Evolutionary conservation across 2,113 vertebrate species (phyloP), one percentile per base, ranked within the genome.

Genomic region (Pollachius pollachius): DNA sequence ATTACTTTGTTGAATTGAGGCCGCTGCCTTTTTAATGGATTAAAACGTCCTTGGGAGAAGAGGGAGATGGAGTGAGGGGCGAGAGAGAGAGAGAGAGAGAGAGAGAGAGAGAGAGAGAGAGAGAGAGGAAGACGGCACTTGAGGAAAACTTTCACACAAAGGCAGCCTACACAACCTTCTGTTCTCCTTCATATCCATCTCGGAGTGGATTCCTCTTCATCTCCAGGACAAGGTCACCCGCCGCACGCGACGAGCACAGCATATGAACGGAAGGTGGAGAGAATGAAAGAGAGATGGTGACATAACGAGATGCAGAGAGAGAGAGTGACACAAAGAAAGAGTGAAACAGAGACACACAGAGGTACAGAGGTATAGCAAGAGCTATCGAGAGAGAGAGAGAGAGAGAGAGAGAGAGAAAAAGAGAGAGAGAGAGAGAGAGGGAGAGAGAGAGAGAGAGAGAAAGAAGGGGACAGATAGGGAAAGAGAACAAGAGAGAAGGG

Each of bases 131-230:
- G 59, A 17, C 61, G 5, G 62, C n/a, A 34, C 12, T 3, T 13
- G 48, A 64, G 9, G 65, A 15, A 17, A 79, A 65, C 68, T 61
- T 37, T 21, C 52, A 3, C 56, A 73, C 62, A 71, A 19, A 23
- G 25, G 7, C 62, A 37, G 37, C 62, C 19, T 11, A 48, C 67
- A 34, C 65, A 70, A 68, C 81, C 76, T 67, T 68, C 67, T 16
- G 12, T 65, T 72, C 65, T 57, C 25, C 66, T 56, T 56, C 58
- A 21, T 69, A 27, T 74, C 65, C 68, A 1, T 7, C 34, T 78
- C 58, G 23, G 34, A 52, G 54, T 73, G 12, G 8, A 48, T 48
- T 48, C 41, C 41, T 13, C 41, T 48, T 48, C 9, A 13, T 48
- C 41, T 13, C 41, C 12, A 13, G 41, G 41, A 48, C 41, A 48